A percentile compares a stretch with the other conserved stretches of the same genome.
phyloP scores from a whole-genome alignment of 1,140 invertebrate species.

The Apis dorsata region DNA sequence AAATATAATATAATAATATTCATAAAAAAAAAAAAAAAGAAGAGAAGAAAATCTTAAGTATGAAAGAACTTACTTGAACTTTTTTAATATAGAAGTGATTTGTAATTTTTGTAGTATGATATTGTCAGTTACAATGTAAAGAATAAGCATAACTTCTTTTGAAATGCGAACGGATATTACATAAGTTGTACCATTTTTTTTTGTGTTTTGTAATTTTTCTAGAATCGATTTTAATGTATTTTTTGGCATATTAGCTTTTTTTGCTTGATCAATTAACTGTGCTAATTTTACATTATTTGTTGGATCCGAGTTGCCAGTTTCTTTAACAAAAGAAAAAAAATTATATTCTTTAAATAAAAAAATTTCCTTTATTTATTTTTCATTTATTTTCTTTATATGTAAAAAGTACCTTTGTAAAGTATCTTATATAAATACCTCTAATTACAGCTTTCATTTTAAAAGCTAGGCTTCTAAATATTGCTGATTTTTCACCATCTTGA shows the following conservation, averaged over 20 bases:
- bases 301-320: slow-evolving; percentile 81
- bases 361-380: not conserved
- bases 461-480: slow-evolving; percentile 76
- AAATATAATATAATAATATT: not conserved
- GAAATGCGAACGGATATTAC: slow-evolving; percentile 78
- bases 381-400: not conserved
- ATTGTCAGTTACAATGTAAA: slow-evolving; percentile 77
- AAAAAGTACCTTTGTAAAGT: too few relatives aligned
- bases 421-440: slow-evolving; percentile 76
- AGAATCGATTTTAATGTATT: slow-evolving; percentile 82
- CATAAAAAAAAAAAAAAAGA: slow-evolving; percentile 1
- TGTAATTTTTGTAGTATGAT: slow-evolving; percentile 65
- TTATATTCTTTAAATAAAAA: slow-evolving; percentile 10
- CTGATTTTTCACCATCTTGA: slow-evolving; percentile 82
- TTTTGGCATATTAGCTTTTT: slow-evolving; percentile 82
- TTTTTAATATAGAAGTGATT: slow-evolving; percentile 76
- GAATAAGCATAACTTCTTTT: slow-evolving; percentile 73
- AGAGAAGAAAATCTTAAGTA: too few relatives aligned
- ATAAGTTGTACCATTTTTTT: slow-evolving; percentile 70
- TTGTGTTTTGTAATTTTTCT: slow-evolving; percentile 77
- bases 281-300: slow-evolving; percentile 81
- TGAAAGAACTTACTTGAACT: slow-evolving; percentile 69
- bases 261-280: slow-evolving; percentile 82
- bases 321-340: slow-evolving; percentile 64
- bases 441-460: slow-evolving; percentile 82